phyloP scores from a whole-genome alignment of 1,140 invertebrate genomes.

The Drosophila tropicalis region DNA sequence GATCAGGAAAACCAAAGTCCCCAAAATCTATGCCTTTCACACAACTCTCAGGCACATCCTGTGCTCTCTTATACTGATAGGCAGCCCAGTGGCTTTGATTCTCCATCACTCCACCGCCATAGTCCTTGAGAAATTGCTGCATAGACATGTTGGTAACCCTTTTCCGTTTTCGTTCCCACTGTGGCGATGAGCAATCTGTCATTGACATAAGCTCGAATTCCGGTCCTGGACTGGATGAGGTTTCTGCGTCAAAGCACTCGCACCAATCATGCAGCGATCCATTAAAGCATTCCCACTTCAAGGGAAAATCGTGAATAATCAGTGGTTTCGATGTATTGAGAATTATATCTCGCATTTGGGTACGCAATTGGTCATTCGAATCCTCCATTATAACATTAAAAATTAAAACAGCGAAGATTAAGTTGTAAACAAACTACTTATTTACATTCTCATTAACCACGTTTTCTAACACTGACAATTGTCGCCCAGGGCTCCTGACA shows the following conservation, averaged over 20 bases:
- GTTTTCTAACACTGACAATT: background rate
- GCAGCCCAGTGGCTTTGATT: constrained; percentile 84
- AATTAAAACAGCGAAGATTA: no score
- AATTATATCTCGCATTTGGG: constrained; percentile 61
- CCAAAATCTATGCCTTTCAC: constrained; percentile 65
- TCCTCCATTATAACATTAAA: background rate
- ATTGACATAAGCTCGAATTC: constrained; percentile 83
- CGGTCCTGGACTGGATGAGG: constrained; percentile 58
- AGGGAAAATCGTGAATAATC: constrained; percentile 59
- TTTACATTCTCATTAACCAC: constrained; percentile 24
- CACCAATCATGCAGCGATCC: constrained; percentile 84
- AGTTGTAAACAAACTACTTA: no score
- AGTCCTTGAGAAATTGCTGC: constrained; percentile 85
- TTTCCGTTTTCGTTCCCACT: constrained; percentile 89
- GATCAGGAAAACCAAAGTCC: constrained; percentile 88
- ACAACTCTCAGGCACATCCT: constrained; percentile 57
- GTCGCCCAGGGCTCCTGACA: background rate
- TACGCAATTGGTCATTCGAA: background rate
- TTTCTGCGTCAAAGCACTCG: constrained; percentile 73
- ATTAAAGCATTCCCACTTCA: constrained; percentile 69
- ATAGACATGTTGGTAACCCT: constrained; percentile 85
- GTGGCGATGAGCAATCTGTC: constrained; percentile 85
- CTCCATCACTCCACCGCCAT: constrained; percentile 55
- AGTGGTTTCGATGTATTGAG: constrained; percentile 68
- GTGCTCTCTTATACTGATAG: constrained; percentile 84